A percentile compares a stretch with the other conserved stretches of the same genome.
phyloP scores from a whole-genome alignment of 1,140 invertebrate species.

The Dreissena polymorpha region DNA sequence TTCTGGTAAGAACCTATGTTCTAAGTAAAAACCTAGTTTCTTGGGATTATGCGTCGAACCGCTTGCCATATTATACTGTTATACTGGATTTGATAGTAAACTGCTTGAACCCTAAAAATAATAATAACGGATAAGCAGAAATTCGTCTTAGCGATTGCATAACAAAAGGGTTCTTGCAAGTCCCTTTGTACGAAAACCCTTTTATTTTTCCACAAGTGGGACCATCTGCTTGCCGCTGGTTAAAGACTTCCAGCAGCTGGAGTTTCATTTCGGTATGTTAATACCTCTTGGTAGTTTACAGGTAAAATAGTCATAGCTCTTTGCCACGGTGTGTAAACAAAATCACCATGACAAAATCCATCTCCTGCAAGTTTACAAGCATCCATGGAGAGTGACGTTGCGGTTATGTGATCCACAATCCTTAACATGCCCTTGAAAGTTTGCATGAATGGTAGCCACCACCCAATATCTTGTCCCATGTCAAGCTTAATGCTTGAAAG shows the following conservation, averaged over 20 bases:
- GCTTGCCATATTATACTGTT: constrained; percentile 22
- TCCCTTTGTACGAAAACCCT: constrained; percentile 10
- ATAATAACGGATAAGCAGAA: constrained; percentile 15
- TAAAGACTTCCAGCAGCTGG: too few relatives aligned
- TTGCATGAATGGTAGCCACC: constrained; percentile 31
- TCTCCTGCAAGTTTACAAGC: constrained; percentile 19
- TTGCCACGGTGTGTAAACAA: not conserved
- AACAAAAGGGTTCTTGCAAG: not conserved
- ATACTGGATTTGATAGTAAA: not conserved
- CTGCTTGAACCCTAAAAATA: constrained; percentile 13
- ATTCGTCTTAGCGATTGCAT: not conserved
- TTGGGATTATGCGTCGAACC: too few relatives aligned
- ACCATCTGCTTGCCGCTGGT: not conserved
- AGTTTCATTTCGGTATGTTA: too few relatives aligned
- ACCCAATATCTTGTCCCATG: constrained; percentile 17
- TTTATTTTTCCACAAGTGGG: too few relatives aligned
- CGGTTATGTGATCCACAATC: not conserved
- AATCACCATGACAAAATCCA: constrained; percentile 14
- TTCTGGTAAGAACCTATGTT: too few relatives aligned
- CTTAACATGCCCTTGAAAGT: constrained; percentile 17
- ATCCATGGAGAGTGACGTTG: not conserved
- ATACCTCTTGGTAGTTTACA: constrained; percentile 8
- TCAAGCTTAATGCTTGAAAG: not conserved
- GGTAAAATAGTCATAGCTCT: not conserved
- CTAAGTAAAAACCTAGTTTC: too few relatives aligned